Evolutionary conservation across 2,888 invertebrate genomes (phyloP).

Genomic region (Mythimna albipuncta): DNA sequence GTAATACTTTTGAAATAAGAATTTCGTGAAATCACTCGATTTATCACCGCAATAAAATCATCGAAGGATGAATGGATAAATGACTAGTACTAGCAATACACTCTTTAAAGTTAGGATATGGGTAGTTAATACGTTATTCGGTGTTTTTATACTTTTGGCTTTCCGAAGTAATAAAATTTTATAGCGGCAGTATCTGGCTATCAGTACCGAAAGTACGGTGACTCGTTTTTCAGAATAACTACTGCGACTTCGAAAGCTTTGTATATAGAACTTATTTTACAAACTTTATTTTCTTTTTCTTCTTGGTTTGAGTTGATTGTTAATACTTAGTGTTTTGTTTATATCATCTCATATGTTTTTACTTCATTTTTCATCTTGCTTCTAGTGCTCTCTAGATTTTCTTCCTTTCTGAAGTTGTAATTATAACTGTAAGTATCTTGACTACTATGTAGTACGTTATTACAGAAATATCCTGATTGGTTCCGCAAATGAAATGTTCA

Average conservation of each 20-base stretch:
- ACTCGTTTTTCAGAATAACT: conserved; percentile 31
- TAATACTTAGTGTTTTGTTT: conserved; percentile 30
- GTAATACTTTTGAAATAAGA: neutral
- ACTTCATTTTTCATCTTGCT: conserved; percentile 57
- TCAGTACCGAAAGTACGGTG: conserved; percentile 27
- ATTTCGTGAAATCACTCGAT: neutral
- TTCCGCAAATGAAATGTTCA: neutral
- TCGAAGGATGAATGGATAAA: conserved; percentile 12
- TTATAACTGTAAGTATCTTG: conserved; percentile 10
- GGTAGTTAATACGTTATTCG: conserved; percentile 25
- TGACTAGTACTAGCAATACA: conserved; percentile 6
- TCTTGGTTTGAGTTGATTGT: conserved; percentile 45
- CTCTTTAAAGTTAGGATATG: conserved; percentile 30
- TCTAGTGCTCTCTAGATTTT: conserved; percentile 39
- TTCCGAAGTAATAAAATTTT: conserved; percentile 50
- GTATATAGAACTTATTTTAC: conserved; percentile 41
- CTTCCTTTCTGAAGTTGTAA: conserved; percentile 8
- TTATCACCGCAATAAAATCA: conserved; percentile 21
- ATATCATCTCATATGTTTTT: conserved; percentile 43
- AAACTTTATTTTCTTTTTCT: conserved; percentile 12
- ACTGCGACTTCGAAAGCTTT: conserved; percentile 47
- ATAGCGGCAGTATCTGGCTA: conserved; percentile 32
- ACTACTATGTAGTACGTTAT: neutral
- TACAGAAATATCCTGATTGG: neutral
- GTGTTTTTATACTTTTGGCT: conserved; percentile 39